Evolutionary conservation across 2,113 vertebrate genomes (phyloP).

Genomic region (Siniperca knerii): DNA sequence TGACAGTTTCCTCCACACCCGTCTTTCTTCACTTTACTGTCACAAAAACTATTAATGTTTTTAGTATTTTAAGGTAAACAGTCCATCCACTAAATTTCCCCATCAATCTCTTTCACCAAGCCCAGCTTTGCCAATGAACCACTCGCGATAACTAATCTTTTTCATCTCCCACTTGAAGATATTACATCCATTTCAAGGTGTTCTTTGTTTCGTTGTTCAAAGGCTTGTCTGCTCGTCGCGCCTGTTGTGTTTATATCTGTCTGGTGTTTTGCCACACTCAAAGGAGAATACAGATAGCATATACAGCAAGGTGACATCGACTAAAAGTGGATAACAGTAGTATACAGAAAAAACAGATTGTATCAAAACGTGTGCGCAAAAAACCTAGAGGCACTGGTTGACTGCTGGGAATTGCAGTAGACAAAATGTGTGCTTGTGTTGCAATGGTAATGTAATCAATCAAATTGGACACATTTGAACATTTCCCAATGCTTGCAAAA

Average conservation of each 20-base stretch:
- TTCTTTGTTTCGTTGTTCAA: slow-evolving; percentile 54
- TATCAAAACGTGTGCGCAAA: slow-evolving; percentile 13
- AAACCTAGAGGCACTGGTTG: neutral
- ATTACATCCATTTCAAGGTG: slow-evolving; percentile 60
- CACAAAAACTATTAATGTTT: neutral
- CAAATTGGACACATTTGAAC: neutral
- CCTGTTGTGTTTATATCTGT: slow-evolving; percentile 32
- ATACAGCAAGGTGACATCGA: slow-evolving; percentile 36
- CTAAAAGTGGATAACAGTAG: slow-evolving; percentile 31
- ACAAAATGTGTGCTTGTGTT: neutral
- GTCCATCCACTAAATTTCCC: slow-evolving; percentile 28
- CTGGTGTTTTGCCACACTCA: slow-evolving; percentile 25
- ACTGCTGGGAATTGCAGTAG: neutral
- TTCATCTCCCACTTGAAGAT: slow-evolving; percentile 65
- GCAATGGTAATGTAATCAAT: neutral
- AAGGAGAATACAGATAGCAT: slow-evolving; percentile 44
- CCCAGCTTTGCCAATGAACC: slow-evolving; percentile 51
- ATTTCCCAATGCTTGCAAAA: neutral
- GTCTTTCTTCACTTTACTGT: neutral
- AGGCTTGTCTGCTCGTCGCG: slow-evolving; percentile 23
- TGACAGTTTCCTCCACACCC: neutral
- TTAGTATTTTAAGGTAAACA: neutral
- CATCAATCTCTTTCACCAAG: slow-evolving; percentile 61
- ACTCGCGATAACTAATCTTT: slow-evolving; percentile 71
- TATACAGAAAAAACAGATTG: slow-evolving; percentile 8